Evolutionary conservation across 2,797 vertebrate genomes (phyloP).

Genomic region (Sebastes elongatus): DNA sequence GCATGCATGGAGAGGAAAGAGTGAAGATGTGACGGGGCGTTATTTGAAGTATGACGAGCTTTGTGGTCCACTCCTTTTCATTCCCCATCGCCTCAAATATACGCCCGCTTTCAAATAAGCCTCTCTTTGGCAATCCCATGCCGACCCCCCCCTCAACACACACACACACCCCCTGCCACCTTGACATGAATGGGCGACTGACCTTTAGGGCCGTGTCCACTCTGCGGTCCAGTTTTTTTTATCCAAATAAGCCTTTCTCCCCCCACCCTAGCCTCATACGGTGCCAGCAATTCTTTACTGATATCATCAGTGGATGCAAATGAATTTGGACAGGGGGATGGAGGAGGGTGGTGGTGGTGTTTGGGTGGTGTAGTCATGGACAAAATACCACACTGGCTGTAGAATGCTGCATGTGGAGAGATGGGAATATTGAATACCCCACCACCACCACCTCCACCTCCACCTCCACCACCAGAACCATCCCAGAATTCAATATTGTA

Average conservation of each 20-base stretch:
- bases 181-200: slow-evolving; percentile 81
- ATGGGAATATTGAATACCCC: slow-evolving; percentile 75
- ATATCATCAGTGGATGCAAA: slow-evolving; percentile 86
- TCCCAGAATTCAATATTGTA: slow-evolving; percentile 71
- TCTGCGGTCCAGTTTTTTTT: slow-evolving; percentile 78
- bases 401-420: slow-evolving; percentile 72
- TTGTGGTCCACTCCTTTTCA: slow-evolving; percentile 82
- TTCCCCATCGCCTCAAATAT: slow-evolving; percentile 74
- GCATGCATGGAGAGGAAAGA: slow-evolving; percentile 52
- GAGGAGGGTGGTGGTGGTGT: slow-evolving; percentile 26
- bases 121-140: slow-evolving; percentile 75
- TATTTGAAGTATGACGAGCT: slow-evolving; percentile 80
- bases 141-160: slow-evolving; percentile 9
- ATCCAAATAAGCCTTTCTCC: slow-evolving; percentile 75
- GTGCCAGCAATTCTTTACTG: slow-evolving; percentile 83
- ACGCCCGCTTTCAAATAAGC: slow-evolving; percentile 80
- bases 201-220: slow-evolving; percentile 83
- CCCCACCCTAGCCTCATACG: slow-evolving; percentile 63
- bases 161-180: slow-evolving; percentile 76
- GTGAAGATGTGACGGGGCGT: slow-evolving; percentile 84
- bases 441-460: slow-evolving; percentile 43
- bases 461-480: slow-evolving; percentile 67
- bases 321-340: slow-evolving; percentile 71
- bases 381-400: slow-evolving; percentile 75
- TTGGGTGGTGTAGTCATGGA: slow-evolving; percentile 62